Conservation (phyloP, 2,797 vertebrate genomes). For the Mormyrus hasselquistii region DNA sequence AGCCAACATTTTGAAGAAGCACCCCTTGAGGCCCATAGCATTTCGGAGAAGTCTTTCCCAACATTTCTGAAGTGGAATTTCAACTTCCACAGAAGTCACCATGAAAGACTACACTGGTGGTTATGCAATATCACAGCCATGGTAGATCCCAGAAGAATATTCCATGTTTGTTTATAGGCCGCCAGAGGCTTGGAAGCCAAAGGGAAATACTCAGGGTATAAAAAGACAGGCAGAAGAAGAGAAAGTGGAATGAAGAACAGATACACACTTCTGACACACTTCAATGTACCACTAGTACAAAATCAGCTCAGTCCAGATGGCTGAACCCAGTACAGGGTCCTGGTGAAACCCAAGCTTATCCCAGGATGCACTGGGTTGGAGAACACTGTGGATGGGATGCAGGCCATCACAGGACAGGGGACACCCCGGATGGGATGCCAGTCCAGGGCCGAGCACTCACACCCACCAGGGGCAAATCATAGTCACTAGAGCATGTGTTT, state of each 20-base stretch:
- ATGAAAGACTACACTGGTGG: neutral
- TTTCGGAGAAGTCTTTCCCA: neutral
- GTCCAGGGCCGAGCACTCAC: neutral
- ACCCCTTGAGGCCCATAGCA: neutral
- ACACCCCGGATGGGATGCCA: neutral
- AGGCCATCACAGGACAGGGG: neutral
- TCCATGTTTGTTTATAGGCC: neutral
- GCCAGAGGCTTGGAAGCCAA: neutral
- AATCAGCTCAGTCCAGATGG: neutral
- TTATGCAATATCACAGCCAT: neutral
- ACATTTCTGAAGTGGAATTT: neutral
- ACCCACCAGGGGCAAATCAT: neutral
- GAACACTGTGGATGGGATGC: neutral
- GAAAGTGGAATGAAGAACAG: neutral
- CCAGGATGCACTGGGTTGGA: neutral
- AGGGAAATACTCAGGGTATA: neutral
- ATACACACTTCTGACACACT: neutral
- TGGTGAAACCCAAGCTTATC: neutral
- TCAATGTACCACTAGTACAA: neutral
- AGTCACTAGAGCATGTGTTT: neutral
- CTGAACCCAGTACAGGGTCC: neutral
- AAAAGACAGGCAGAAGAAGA: neutral
- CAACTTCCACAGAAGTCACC: neutral
- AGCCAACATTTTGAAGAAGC: neutral
- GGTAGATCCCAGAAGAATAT: neutral